These are phyloP conservation scores for Mus pahari DNA, from an alignment of 2,113 vertebrate species.

Conservation along the genomic window DNA sequence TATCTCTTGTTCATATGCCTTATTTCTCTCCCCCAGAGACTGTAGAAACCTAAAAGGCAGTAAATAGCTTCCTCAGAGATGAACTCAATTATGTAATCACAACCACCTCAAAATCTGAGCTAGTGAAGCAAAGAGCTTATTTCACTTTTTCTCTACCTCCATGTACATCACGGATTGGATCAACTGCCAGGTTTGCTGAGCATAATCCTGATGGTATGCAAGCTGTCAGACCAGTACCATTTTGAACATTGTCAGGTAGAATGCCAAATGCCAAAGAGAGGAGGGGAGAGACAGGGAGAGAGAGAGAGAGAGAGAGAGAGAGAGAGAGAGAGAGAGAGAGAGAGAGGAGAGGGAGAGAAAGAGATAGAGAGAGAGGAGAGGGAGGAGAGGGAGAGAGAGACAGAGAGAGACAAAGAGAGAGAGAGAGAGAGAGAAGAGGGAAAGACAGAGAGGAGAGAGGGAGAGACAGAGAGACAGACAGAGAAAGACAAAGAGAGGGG, in stretches of 20 bases:
- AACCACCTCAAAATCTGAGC: conserved; percentile 15
- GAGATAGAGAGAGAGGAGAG: not conserved
- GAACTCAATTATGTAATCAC: not conserved
- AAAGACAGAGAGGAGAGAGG: no score
- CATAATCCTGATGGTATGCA: not conserved
- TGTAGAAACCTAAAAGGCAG: not conserved
- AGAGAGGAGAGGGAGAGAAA: not conserved
- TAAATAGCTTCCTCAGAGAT: not conserved
- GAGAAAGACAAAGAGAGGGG: not conserved
- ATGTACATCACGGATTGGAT: no score
- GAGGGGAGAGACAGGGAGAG: no score
- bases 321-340: not conserved
- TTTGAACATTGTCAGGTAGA: not conserved
- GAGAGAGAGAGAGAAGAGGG: not conserved
- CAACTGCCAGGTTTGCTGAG: not conserved
- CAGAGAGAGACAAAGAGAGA: no score
- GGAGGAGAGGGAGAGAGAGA: no score
- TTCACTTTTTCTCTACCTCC: not conserved
- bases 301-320: not conserved
- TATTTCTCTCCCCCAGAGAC: not conserved
- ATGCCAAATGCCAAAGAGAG: not conserved
- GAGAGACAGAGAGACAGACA: not conserved
- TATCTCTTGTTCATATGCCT: not conserved
- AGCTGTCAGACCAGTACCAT: not conserved
- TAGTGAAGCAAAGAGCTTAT: not conserved